Base-by-base conservation (phyloP, 1,140 invertebrate species). In the Campoletis sonorensis region DNA sequence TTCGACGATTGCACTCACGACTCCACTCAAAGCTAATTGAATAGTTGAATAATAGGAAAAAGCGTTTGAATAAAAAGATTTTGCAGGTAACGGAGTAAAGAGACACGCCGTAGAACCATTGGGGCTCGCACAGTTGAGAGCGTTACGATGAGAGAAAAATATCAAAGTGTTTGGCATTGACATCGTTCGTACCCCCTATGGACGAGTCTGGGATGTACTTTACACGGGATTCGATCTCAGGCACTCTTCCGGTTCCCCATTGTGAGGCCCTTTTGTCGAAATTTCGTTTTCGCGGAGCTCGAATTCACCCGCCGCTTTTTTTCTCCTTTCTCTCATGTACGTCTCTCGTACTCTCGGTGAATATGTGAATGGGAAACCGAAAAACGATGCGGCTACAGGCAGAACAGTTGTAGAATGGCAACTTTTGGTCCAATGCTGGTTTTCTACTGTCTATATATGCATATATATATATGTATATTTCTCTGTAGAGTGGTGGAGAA, bases 231-330 rank as follows among this genome's bases (percentile, higher is more conserved):
- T 76, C 45, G 23, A 54, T 27, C 40, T 45, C 23, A 27, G 51
- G 51, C 51, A 21, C 73, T 33, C 27, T 76, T 61, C 54, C 15
- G 73, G 21, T 61, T 54, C 51, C 16, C 81, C 77, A 82, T 82
- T 82, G 79, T 80, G 33, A 30, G 30, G 21, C 61, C 61, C 45
- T 54, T 26, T 67, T 70, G 82, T 84, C 80, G 79, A 80, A n/a
- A 85, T 85, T 83, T 54, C 77, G 83, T 85, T 87, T 88, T 87
- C 73, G 84, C 88, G 85, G 87, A 86, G 86, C 82, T 85, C 80
- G 80, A 79, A 33, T 75, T 78, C 68, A 37, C 68, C 68, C 82
- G 84, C 72, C 15, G 4, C 10, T 37, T 45, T 45, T 13, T 45
- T 45, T 11, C 11, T 13, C 13, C 40, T 45, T 11, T 45, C 40